phyloP scores from a whole-genome alignment of 2,797 vertebrate genomes.

The Hippopotamyrus pictus region DNA sequence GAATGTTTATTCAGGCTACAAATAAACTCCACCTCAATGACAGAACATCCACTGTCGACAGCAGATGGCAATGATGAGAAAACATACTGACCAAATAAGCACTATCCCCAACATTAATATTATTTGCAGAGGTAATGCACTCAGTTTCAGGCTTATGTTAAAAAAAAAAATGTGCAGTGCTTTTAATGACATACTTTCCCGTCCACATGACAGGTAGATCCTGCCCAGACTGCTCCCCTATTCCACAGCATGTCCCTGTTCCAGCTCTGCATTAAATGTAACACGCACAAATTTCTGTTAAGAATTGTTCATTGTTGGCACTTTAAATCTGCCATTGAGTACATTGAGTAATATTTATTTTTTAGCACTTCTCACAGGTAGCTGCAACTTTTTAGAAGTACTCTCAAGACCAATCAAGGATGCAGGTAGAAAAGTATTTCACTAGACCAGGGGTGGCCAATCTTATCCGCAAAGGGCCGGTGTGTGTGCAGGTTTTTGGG shows the following conservation, averaged over 20 bases:
- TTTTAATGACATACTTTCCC: slow-evolving; percentile 13
- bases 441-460: no score
- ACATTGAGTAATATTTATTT: background rate
- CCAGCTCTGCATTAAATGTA: background rate
- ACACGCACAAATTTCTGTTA: background rate
- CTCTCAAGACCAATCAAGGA: background rate
- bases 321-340: background rate
- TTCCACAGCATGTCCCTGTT: slow-evolving; percentile 22
- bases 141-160: background rate
- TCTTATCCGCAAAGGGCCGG: no score
- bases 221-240: slow-evolving; percentile 23
- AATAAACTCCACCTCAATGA: slow-evolving; percentile 62
- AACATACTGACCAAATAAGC: slow-evolving; percentile 27
- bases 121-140: slow-evolving; percentile 47
- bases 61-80: slow-evolving; percentile 56
- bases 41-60: slow-evolving; percentile 57
- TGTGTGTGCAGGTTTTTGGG: no score
- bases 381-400: background rate
- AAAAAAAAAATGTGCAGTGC: background rate
- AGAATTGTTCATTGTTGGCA: background rate
- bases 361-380: background rate
- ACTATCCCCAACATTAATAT: slow-evolving; percentile 43
- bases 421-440: background rate
- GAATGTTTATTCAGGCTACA: slow-evolving; percentile 65
- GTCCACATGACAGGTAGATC: slow-evolving; percentile 6